A percentile compares a stretch with the other conserved stretches of the same genome.
Evolutionary conservation across 2,888 invertebrate genomes (phyloP).

Genomic region (Spodoptera littoralis): DNA sequence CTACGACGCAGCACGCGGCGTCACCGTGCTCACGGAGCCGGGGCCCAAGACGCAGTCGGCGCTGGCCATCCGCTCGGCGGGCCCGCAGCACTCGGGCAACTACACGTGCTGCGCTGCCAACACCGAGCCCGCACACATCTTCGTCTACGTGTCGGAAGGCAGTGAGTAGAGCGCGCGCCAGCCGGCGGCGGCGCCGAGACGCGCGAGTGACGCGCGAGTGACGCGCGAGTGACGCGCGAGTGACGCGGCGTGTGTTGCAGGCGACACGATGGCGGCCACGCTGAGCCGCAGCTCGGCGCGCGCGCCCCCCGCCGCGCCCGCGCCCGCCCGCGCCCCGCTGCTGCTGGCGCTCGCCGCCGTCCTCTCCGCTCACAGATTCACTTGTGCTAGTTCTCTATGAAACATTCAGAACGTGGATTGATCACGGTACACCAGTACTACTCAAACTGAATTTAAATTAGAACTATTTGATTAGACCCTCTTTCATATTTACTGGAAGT

Average conservation of each 20-base stretch:
- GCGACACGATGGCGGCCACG: constrained; percentile 97
- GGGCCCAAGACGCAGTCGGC: constrained; percentile 95
- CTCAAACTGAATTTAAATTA: too few species aligned
- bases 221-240: neutral
- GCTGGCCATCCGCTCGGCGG: constrained; percentile 94
- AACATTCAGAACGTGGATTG: constrained; percentile 19
- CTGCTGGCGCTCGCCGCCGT: constrained; percentile 31
- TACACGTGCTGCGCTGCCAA: constrained; percentile 97
- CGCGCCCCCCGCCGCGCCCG: constrained; percentile 24
- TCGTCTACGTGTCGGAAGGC: constrained; percentile 97
- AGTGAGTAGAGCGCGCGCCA: constrained; percentile 71
- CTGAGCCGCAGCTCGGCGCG: constrained; percentile 91
- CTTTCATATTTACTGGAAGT: too few species aligned
- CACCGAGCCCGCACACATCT: constrained; percentile 96
- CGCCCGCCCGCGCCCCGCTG: constrained; percentile 21
- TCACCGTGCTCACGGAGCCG: constrained; percentile 94
- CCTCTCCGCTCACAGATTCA: constrained; percentile 28
- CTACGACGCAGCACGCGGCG: constrained; percentile 95
- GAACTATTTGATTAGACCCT: too few species aligned
- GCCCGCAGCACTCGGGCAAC: constrained; percentile 96
- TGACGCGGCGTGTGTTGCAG: constrained; percentile 82
- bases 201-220: neutral
- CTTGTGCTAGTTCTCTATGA: constrained; percentile 16
- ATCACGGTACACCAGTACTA: too few species aligned
- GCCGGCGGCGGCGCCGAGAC: neutral